Evolutionary conservation across 2,113 vertebrate genomes (phyloP), one percentile per base, ranked within the genome.

Genomic region (Microtus ochrogaster): DNA sequence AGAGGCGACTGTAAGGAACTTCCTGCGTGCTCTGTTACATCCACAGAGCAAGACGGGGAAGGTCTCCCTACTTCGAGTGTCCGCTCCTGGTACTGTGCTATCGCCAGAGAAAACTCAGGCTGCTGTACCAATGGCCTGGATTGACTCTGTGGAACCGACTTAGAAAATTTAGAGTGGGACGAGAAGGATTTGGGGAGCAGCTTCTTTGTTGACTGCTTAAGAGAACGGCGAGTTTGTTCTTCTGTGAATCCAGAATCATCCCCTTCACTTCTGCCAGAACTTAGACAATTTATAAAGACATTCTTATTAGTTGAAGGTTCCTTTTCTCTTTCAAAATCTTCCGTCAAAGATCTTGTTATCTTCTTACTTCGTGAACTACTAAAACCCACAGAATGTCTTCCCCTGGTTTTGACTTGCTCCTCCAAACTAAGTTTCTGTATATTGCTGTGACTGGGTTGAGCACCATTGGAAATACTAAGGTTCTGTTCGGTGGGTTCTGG

Each of bases 191-290:
- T 99, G 13, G 99, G 99, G 77, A 99, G 99, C 79, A 99, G 98
- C 95, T 99, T 99, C 89, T 99, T 99, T 11, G 99, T 99, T 79
- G 98, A 98, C 68, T 99, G 99, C 72, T 98, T 99, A 85, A 98
- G 98, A 5, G 99, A 99, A 5, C 93, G 97, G 2, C 98, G 98
- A 84, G 98, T 99, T 94, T 98, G 99, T 89, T 99, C 99, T 82
- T 99, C 99, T 0, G 99, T 98, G 97, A 99, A 99, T 44, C 99
- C 99, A 0, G 99, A 99, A 97, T 99, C 99, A 7, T 99, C 99
- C 0, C 99, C 99, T 84, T 99, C 99, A 14, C 99, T 99, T 91
- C 98, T 99, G 66, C 99, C 99, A 6, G 99, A 99, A 98, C 99
- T 99, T 95, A 99, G 99, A 96, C 99, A 99, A 96, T 99, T 99